These are phyloP conservation scores for Entomobrya proxima DNA, from an alignment of 2,888 invertebrate genomes.

Conservation along the genomic window DNA sequence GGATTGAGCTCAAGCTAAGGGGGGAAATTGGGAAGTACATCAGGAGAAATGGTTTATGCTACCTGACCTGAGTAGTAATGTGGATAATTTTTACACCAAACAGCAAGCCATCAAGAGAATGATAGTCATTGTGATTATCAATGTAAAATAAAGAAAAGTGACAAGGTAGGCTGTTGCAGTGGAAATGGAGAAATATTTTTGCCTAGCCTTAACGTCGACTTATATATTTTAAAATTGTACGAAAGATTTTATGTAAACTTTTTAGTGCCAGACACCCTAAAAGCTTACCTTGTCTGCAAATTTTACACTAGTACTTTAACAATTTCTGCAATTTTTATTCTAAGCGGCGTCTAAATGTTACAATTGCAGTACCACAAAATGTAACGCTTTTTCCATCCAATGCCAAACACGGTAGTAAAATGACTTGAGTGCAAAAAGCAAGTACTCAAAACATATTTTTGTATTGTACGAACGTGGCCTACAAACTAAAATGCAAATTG, in stretches of 20 bases:
- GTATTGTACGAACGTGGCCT: background rate
- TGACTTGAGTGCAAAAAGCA: background rate
- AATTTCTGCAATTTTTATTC: too few species aligned
- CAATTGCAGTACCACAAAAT: background rate
- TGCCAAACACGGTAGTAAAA: too few species aligned
- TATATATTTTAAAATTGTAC: too few species aligned
- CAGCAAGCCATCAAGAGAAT: background rate
- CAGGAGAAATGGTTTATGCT: conserved; percentile 18
- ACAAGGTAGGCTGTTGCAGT: background rate
- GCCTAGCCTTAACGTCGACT: too few species aligned
- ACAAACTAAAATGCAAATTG: conserved; percentile 6
- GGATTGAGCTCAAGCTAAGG: background rate
- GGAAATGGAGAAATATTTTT: too few species aligned
- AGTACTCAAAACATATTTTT: too few species aligned
- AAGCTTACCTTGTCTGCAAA: too few species aligned
- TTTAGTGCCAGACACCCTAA: too few species aligned
- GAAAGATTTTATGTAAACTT: too few species aligned
- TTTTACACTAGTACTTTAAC: too few species aligned
- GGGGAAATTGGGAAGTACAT: background rate
- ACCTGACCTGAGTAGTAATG: conserved; percentile 61
- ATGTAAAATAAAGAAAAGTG: background rate
- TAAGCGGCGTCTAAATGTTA: too few species aligned
- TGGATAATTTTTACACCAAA: conserved; percentile 27
- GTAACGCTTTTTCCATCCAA: too few species aligned
- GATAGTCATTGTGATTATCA: conserved; percentile 5